Conservation (phyloP, 2,113 vertebrate species). For the Hystrix cristata region DNA sequence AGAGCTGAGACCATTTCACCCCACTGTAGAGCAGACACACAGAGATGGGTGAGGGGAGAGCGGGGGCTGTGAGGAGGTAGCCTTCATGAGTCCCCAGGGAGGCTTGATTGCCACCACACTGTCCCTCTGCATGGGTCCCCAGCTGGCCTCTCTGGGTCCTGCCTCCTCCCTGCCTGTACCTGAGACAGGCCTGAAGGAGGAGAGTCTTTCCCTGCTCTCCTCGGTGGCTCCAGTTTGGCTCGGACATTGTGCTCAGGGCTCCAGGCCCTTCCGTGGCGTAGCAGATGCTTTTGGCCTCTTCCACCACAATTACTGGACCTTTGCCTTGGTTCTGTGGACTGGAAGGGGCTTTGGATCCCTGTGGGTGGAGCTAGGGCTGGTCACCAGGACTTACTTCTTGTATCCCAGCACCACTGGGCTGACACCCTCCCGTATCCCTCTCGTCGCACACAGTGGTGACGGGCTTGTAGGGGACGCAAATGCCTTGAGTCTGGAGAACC, state of each 20-base stretch:
- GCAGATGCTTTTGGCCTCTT: background rate
- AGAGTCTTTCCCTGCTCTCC: background rate
- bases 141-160: accelerated
- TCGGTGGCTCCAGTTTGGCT: background rate
- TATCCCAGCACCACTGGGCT: accelerated
- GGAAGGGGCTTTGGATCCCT: no score
- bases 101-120: accelerated
- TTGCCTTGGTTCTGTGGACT: accelerated
- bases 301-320: no score
- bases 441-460: background rate
- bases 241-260: no score
- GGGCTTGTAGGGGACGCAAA: accelerated
- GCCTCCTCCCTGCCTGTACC: background rate
- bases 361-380: background rate
- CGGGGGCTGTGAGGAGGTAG: background rate
- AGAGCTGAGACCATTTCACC: accelerated
- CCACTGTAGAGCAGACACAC: accelerated
- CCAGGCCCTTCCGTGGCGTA: no score
- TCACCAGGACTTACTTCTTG: accelerated
- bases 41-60: no score
- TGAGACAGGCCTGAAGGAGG: background rate
- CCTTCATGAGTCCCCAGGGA: background rate
- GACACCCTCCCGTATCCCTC: accelerated
- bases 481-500: accelerated
- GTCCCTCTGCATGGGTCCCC: background rate